These are phyloP conservation scores for Myiagra hebetior DNA, from an alignment of 2,113 vertebrate species.

Conservation along the genomic window DNA sequence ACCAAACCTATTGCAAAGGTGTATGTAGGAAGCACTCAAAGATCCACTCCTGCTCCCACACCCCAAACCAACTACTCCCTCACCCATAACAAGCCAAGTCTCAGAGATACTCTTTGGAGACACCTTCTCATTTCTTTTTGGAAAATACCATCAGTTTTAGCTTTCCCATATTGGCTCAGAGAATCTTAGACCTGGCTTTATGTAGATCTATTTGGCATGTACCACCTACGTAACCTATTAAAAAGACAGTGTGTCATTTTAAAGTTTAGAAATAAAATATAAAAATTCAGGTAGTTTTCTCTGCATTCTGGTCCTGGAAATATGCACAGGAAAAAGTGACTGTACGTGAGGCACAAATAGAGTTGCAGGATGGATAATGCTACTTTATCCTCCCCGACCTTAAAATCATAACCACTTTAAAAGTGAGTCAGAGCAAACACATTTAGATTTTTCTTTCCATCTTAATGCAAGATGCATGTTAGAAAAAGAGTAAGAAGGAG, in stretches of 20 bases:
- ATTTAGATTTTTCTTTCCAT: background rate
- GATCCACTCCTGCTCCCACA: background rate
- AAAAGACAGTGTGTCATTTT: fast-evolving
- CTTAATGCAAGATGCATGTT: fast-evolving
- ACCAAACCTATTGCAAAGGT: background rate
- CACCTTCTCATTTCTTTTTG: background rate
- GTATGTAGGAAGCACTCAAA: background rate
- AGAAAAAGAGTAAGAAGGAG: background rate
- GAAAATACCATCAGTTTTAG: background rate
- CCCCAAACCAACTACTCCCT: background rate
- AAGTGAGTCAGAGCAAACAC: fast-evolving
- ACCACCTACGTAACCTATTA: background rate
- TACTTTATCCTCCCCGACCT: fast-evolving
- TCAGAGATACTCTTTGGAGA: background rate
- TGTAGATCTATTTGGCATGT: background rate
- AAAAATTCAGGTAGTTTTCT: background rate
- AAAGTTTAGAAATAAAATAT: background rate
- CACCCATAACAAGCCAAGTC: background rate
- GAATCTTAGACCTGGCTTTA: background rate
- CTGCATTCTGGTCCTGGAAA: background rate
- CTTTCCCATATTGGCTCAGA: background rate
- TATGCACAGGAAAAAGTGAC: fast-evolving
- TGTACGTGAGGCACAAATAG: fast-evolving
- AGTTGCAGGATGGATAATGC: fast-evolving
- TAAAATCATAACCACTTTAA: background rate